Evolutionary conservation across 2,888 invertebrate genomes (phyloP).

Genomic region (Linnaemya vulpina): DNA sequence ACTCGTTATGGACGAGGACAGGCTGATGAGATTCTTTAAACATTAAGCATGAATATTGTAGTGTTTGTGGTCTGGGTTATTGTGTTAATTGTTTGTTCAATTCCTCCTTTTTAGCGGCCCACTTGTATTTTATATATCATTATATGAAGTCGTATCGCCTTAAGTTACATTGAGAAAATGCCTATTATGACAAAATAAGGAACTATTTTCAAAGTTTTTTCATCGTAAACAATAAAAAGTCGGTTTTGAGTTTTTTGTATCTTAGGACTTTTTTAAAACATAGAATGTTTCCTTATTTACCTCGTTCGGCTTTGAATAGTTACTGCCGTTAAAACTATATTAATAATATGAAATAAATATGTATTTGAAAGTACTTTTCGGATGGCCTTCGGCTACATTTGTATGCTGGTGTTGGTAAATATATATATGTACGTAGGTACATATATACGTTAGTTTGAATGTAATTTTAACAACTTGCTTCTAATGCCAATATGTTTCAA

Average conservation of each 20-base stretch:
- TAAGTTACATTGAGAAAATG: too few relatives aligned
- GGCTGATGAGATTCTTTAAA: not conserved
- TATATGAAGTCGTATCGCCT: too few relatives aligned
- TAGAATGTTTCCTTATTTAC: not conserved
- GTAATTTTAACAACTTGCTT: slow-evolving; percentile 49
- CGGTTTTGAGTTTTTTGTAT: too few relatives aligned
- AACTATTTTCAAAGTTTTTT: too few relatives aligned
- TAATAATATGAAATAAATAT: not conserved
- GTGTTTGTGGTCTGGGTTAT: not conserved
- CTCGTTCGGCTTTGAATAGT: not conserved
- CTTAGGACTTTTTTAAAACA: too few relatives aligned
- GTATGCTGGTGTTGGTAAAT: too few relatives aligned
- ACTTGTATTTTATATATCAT: not conserved
- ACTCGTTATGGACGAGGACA: not conserved
- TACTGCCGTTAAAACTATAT: not conserved
- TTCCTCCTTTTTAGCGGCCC: not conserved
- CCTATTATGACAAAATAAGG: too few relatives aligned
- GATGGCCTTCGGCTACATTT: slow-evolving; percentile 13
- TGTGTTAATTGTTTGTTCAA: not conserved
- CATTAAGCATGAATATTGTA: not conserved
- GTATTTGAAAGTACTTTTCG: slow-evolving; percentile 11
- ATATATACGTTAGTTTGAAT: slow-evolving; percentile 1
- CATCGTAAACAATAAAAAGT: too few relatives aligned
- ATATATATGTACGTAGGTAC: too few relatives aligned
- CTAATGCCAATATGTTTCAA: slow-evolving; percentile 28